A percentile compares a stretch with the other conserved stretches of the same genome.
phyloP scores from a whole-genome alignment of 1,140 invertebrate genomes.

The Andricus grossulariae region DNA sequence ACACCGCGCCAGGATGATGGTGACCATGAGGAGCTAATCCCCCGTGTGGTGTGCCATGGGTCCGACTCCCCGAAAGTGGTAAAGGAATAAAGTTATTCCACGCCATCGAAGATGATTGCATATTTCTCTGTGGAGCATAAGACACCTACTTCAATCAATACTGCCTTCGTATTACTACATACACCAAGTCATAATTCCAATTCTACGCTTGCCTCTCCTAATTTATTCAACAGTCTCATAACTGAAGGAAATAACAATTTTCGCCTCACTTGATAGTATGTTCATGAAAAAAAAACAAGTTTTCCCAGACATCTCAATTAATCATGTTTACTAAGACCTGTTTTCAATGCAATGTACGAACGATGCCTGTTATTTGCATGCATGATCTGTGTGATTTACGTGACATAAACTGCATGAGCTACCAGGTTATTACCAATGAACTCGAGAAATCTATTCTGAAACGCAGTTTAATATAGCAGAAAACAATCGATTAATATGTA shows the following conservation, averaged over 20 bases:
- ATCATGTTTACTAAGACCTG: neutral
- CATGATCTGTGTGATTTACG: neutral
- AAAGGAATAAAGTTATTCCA: constrained; percentile 71
- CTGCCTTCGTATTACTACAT: constrained; percentile 50
- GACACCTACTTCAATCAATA: constrained; percentile 74
- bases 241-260: neutral
- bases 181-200: neutral
- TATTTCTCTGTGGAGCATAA: constrained; percentile 72
- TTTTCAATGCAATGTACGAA: neutral
- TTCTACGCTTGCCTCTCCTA: neutral
- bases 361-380: neutral
- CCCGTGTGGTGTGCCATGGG: constrained; percentile 59
- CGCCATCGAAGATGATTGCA: constrained; percentile 69
- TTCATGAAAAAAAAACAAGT: neutral
- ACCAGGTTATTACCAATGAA: neutral
- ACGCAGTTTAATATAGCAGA: neutral
- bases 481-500: neutral
- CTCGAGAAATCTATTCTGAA: neutral
- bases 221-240: neutral
- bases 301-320: neutral
- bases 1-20: constrained; percentile 61
- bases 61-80: constrained; percentile 65
- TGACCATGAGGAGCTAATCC: constrained; percentile 60
- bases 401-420: neutral
- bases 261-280: neutral